Base-by-base conservation (phyloP, 1,140 invertebrate species). In the Pogonognathellus flavescens region DNA sequence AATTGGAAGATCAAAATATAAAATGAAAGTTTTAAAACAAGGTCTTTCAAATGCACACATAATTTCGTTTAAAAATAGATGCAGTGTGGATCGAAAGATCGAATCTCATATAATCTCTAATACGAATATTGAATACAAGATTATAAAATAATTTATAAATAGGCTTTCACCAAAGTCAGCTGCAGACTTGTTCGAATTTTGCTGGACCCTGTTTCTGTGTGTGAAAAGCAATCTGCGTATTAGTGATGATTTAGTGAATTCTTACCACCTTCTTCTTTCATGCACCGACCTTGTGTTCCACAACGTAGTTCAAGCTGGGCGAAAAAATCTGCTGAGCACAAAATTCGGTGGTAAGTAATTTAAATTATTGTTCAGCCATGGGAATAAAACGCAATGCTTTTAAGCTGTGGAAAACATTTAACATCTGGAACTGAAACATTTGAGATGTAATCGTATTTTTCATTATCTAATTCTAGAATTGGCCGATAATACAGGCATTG, bases 221-320 rank as follows among this genome's bases (percentile, higher is more conserved):
- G 94, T 97, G n/a, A 98, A 98, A 91, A 95, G 94, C 84, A 94
- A 95, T 89, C 94, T 95, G 89, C 92, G 94, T 66, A 94, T 94
- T 80, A 95, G 95, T 80, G 95, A 97, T 91, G 97, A 99, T 92
- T 92, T 99, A 86, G 97, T 99, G 0, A 97, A 97, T 90, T 98
- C 97, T 70, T 98, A 97, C 90, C 97, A 99, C 91, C 91, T 99
- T 11, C 92, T 99, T 22, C 91, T 98, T 52, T 95, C 95, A 84
- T 97, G 96, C 90, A 93, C 97, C 88, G 97, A 99, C 92, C 94
- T 97, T 90, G 94, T 98, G 76, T 98, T 95, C 91, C 93, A 92
- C 84, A 98, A 98, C 92, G 95, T 95, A 84, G 91, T 97, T 60
- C 91, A 96, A 88, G 93, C 94, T 72, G 94, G 95, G 88, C 92